Conservation (phyloP, 2,888 invertebrate genomes). For the Hecatera dysodea region DNA sequence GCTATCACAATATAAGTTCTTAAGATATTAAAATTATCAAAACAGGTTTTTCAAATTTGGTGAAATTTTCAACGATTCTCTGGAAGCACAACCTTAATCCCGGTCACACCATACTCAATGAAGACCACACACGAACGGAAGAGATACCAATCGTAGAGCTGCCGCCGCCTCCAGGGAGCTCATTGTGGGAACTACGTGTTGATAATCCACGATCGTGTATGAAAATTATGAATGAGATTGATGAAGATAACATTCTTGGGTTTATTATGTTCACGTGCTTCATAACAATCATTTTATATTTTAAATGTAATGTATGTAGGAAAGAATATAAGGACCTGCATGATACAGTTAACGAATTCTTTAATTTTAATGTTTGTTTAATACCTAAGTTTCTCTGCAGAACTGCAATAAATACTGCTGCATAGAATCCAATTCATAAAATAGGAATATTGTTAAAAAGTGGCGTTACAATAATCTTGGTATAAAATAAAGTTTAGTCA, state of each 20-base stretch:
- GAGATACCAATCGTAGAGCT: conserved; percentile 61
- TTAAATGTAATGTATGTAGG: neutral
- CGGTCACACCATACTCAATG: conserved; percentile 42
- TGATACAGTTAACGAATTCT: neutral
- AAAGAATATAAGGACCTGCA: conserved; percentile 2
- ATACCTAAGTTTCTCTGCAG: too few relatives aligned
- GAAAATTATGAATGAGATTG: conserved; percentile 57
- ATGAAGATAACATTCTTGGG: conserved; percentile 44
- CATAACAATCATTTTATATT: conserved; percentile 13
- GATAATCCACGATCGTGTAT: conserved; percentile 56
- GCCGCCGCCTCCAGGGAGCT: conserved; percentile 55
- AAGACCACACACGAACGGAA: conserved; percentile 68
- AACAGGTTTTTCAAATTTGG: neutral
- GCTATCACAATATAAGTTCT: too few relatives aligned
- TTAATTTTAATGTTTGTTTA: neutral
- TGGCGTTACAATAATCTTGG: too few relatives aligned
- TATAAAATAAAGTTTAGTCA: too few relatives aligned
- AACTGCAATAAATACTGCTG: too few relatives aligned
- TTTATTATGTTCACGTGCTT: conserved; percentile 43
- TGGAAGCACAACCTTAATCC: conserved; percentile 48
- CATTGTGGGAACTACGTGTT: conserved; percentile 64
- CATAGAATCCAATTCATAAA: too few relatives aligned
- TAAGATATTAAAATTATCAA: neutral
- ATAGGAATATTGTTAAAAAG: too few relatives aligned
- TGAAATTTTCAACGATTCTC: neutral